phyloP scores from a whole-genome alignment of 2,797 vertebrate species.

The Sebastes paucispinis region DNA sequence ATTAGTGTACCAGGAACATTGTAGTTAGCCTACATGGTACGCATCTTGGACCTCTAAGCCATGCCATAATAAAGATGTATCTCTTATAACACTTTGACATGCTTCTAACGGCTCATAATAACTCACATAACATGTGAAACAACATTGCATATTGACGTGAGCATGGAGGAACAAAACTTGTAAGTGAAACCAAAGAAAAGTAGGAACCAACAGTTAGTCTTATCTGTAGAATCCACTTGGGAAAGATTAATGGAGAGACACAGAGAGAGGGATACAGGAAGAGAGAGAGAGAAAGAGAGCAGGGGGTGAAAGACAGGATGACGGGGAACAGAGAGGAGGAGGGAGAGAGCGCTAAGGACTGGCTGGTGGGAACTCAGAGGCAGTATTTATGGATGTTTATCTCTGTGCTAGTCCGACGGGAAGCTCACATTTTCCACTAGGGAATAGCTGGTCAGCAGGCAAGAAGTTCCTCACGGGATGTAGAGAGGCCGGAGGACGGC shows the following conservation, averaged over 20 bases:
- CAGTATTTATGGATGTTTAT: slow-evolving; percentile 82
- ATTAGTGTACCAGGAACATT: background rate
- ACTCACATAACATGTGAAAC: background rate
- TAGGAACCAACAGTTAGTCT: slow-evolving; percentile 34
- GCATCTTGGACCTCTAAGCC: background rate
- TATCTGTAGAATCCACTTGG: slow-evolving; percentile 46
- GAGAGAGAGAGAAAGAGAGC: slow-evolving; percentile 31
- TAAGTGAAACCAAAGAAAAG: slow-evolving; percentile 13
- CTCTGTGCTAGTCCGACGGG: slow-evolving; percentile 67
- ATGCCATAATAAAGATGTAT: background rate
- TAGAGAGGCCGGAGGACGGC: slow-evolving; percentile 27
- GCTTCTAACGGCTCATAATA: background rate
- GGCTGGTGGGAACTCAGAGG: slow-evolving; percentile 73
- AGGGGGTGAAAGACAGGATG: slow-evolving; percentile 50
- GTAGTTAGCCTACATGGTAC: background rate
- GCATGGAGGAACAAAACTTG: slow-evolving; percentile 11
- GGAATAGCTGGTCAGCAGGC: slow-evolving; percentile 65
- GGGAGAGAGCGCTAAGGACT: slow-evolving; percentile 42
- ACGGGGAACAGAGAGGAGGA: slow-evolving; percentile 53
- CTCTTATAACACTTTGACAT: background rate
- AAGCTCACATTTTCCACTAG: slow-evolving; percentile 80
- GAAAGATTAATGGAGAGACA: slow-evolving; percentile 27
- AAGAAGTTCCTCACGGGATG: slow-evolving; percentile 41
- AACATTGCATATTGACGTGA: background rate
- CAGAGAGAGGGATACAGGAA: slow-evolving; percentile 43